Evolutionary conservation across 2,888 invertebrate species (phyloP).

Genomic region (Caenorhabditis panamensis): DNA sequence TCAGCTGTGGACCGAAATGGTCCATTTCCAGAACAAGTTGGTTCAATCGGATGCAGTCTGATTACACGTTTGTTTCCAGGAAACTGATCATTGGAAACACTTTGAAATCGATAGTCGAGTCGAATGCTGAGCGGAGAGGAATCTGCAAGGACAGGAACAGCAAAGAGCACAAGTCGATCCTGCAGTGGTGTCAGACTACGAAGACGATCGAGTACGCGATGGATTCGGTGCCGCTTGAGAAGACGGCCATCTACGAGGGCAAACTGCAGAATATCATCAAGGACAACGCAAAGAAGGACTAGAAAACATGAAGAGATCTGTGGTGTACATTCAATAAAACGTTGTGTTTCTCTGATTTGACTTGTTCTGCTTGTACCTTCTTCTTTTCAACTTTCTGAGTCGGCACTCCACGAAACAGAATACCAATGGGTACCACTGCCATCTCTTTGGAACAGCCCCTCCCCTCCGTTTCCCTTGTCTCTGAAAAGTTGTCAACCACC

Average conservation of each 20-base stretch:
- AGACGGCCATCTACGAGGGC: slow-evolving; percentile 37
- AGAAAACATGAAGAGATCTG: neutral
- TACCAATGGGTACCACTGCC: too few species aligned
- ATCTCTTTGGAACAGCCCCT: too few species aligned
- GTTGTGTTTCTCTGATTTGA: too few species aligned
- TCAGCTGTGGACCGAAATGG: slow-evolving; percentile 31
- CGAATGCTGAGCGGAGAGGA: slow-evolving; percentile 29
- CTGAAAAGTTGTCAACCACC: neutral
- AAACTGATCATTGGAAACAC: slow-evolving; percentile 59
- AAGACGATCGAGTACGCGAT: slow-evolving; percentile 50
- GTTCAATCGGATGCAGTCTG: neutral
- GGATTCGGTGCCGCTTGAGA: slow-evolving; percentile 54
- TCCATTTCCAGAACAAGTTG: slow-evolving; percentile 36
- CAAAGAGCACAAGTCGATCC: slow-evolving; percentile 28
- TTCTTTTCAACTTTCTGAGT: too few species aligned
- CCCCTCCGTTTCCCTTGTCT: too few species aligned
- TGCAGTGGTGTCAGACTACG: slow-evolving; percentile 28
- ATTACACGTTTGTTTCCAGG: slow-evolving; percentile 34
- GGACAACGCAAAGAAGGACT: slow-evolving; percentile 27
- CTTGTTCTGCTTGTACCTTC: too few species aligned
- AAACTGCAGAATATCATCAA: slow-evolving; percentile 36
- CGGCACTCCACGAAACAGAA: too few species aligned
- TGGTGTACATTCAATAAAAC: too few species aligned
- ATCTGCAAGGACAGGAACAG: slow-evolving; percentile 19
- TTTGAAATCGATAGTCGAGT: slow-evolving; percentile 45